phyloP scores from a whole-genome alignment of 92 coral and sea anemone genomes.

The Zoanthus sansibaricus region DNA sequence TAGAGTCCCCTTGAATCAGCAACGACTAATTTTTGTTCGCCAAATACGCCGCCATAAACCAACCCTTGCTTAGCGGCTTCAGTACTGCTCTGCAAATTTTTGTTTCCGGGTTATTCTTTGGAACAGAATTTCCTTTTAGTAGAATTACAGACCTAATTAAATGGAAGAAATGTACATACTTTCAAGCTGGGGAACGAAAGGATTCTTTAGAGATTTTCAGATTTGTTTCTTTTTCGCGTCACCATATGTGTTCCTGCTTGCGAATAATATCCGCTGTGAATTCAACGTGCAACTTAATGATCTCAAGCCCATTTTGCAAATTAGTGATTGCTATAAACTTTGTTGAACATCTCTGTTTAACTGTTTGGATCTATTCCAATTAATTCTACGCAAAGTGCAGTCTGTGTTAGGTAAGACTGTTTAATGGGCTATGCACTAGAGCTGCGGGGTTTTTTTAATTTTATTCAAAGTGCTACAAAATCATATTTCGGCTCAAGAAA shows the following conservation, averaged over 20 bases:
- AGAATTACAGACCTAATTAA: not conserved
- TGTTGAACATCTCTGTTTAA: not conserved
- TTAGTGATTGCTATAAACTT: conserved; percentile 3
- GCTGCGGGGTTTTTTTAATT: conserved; percentile 5
- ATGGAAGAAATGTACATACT: conserved; percentile 21
- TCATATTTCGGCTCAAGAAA: not conserved
- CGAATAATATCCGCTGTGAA: not conserved
- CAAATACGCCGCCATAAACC: not conserved
- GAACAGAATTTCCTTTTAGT: conserved; percentile 16
- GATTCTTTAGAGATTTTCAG: not conserved
- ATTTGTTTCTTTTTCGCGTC: not conserved
- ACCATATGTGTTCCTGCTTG: not conserved
- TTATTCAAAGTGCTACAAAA: conserved; percentile 18
- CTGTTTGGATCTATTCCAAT: not conserved
- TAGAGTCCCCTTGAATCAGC: not conserved
- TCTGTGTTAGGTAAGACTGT: not conserved
- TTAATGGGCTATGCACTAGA: not conserved
- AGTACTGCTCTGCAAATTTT: not conserved
- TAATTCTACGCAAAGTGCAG: not conserved
- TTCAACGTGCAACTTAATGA: too few relatives aligned
- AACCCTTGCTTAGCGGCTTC: not conserved
- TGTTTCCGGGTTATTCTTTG: not conserved
- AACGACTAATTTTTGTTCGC: not conserved
- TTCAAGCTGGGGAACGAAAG: not conserved
- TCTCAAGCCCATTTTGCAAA: not conserved